A percentile compares a stretch with the other conserved stretches of the same genome.
Conservation (phyloP, 1,140 invertebrate species). For the Antheraea mylitta region DNA sequence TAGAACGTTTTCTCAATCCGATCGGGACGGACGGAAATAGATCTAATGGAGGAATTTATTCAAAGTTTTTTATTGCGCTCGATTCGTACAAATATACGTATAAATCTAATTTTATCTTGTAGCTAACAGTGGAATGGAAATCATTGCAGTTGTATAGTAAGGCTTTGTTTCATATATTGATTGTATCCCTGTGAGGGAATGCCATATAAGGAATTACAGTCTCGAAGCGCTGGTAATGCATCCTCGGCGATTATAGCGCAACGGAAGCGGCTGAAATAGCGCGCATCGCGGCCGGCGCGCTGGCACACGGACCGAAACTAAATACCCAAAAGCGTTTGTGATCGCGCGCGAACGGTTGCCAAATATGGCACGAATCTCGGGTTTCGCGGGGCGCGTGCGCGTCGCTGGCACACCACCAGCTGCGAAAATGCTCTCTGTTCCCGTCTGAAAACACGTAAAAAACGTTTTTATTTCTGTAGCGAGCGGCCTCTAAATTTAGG, state of each 20-base stretch:
- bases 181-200: conserved; percentile 22
- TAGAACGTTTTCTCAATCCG: conserved; percentile 2
- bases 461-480: conserved; percentile 74
- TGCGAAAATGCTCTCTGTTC: conserved; percentile 58
- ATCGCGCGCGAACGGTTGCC: conserved; percentile 53
- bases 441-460: conserved; percentile 75
- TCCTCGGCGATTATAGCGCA: conserved; percentile 29
- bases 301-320: conserved; percentile 53
- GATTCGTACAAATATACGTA: neutral
- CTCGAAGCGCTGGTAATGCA: conserved; percentile 40
- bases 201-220: conserved; percentile 49
- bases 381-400: conserved; percentile 49
- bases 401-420: conserved; percentile 53
- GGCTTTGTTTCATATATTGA: neutral
- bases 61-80: neutral
- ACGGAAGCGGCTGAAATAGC: conserved; percentile 42
- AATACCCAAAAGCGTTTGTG: conserved; percentile 68
- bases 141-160: neutral
- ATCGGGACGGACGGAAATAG: conserved; percentile 10
- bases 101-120: neutral
- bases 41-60: neutral
- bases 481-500: conserved; percentile 75
- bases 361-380: conserved; percentile 72
- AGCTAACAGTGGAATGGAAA: neutral
- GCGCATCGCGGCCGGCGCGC: conserved; percentile 25